Evolutionary conservation across 2,113 vertebrate genomes (phyloP).

Genomic region (Engystomops pustulosus): DNA sequence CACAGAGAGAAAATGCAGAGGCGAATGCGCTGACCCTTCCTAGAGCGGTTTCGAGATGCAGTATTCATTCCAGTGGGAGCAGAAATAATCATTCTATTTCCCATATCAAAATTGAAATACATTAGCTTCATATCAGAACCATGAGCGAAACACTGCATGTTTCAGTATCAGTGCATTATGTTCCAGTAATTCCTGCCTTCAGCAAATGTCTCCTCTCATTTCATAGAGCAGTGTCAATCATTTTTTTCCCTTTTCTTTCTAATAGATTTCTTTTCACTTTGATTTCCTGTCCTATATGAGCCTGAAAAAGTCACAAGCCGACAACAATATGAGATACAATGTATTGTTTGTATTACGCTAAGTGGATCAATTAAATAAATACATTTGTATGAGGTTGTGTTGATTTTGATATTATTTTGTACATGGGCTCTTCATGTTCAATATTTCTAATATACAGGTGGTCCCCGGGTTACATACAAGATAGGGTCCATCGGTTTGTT

Average conservation of each 20-base stretch:
- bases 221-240: slow-evolving; percentile 24
- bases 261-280: slow-evolving; percentile 32
- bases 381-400: too few species aligned
- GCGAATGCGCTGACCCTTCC: slow-evolving; percentile 21
- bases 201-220: slow-evolving; percentile 41
- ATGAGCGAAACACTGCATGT: slow-evolving; percentile 33
- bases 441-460: too few species aligned
- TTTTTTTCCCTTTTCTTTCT: slow-evolving; percentile 24
- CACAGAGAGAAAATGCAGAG: background rate
- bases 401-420: too few species aligned
- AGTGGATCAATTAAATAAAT: background rate
- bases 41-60: slow-evolving; percentile 10
- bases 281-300: slow-evolving; percentile 4
- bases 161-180: slow-evolving; percentile 50
- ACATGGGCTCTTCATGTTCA: too few species aligned
- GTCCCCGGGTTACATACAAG: too few species aligned
- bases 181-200: slow-evolving; percentile 38
- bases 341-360: background rate
- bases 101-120: slow-evolving; percentile 51
- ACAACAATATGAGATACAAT: background rate
- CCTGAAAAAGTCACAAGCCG: slow-evolving; percentile 17
- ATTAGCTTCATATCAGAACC: slow-evolving; percentile 42
- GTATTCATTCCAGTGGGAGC: slow-evolving; percentile 41
- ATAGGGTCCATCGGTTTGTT: too few species aligned
- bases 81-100: slow-evolving; percentile 52